Percentiles rank a stretch among this genome's conserved stretches.
Conservation (phyloP, 2,797 vertebrate genomes). For the Brachyalestes nurse region DNA sequence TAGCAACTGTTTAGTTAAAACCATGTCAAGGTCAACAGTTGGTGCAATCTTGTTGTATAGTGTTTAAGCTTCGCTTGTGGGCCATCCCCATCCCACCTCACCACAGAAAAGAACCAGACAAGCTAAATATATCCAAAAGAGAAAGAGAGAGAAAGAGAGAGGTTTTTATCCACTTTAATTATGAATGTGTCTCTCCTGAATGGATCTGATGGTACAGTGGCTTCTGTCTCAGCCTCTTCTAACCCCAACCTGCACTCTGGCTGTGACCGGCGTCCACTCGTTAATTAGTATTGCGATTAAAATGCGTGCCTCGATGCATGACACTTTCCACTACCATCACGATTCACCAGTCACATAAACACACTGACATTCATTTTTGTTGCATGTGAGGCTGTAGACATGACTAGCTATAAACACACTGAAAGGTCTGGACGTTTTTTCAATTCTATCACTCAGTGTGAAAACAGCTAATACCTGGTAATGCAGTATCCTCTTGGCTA, state of each 20-base stretch:
- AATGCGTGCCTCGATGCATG: too few species aligned
- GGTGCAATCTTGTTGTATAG: neutral
- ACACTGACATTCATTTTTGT: too few species aligned
- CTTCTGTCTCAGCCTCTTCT: neutral
- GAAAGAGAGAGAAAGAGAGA: neutral
- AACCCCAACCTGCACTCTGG: neutral
- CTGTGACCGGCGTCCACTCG: neutral
- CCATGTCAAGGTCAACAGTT: neutral
- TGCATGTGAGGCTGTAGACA: too few species aligned
- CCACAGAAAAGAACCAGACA: slow-evolving; percentile 33
- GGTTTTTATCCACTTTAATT: slow-evolving; percentile 8
- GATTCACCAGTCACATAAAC: too few species aligned
- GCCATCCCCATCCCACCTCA: slow-evolving; percentile 21
- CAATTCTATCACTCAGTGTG: too few species aligned
- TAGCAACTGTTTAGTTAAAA: neutral
- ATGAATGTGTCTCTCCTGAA: slow-evolving; percentile 2
- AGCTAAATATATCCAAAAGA: slow-evolving; percentile 47
- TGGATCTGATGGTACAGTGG: neutral
- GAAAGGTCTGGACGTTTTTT: too few species aligned
- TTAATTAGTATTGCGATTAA: too few species aligned
- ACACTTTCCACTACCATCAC: too few species aligned
- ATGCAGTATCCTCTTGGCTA: too few species aligned
- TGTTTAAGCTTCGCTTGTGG: slow-evolving; percentile 12
- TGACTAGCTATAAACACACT: too few species aligned
- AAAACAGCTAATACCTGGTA: too few species aligned